These are phyloP conservation scores for Cheilosia impressa DNA, from an alignment of 2,888 invertebrate genomes.

Conservation along the genomic window DNA sequence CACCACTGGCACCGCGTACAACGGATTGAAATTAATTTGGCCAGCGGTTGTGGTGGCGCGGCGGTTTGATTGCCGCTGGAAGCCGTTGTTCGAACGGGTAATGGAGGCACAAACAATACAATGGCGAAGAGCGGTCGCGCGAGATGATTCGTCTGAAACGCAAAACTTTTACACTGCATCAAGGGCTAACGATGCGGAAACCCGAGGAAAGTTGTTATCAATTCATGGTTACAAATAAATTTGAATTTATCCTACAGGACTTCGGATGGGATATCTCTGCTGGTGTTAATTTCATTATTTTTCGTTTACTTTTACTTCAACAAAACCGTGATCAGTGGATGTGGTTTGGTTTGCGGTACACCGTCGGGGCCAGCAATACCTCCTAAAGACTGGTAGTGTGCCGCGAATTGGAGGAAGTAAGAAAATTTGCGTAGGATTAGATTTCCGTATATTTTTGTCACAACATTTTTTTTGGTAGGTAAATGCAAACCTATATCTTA, in stretches of 20 bases:
- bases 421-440: too few species aligned
- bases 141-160: constrained; percentile 77
- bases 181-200: constrained; percentile 83
- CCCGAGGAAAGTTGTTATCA: constrained; percentile 83
- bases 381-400: too few species aligned
- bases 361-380: too few species aligned
- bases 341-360: too few species aligned
- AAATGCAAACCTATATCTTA: too few species aligned
- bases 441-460: too few species aligned
- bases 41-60: neutral
- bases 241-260: constrained; percentile 80
- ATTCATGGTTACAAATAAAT: constrained; percentile 82
- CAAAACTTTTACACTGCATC: constrained; percentile 82
- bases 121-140: constrained; percentile 27
- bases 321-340: too few species aligned
- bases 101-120: constrained; percentile 17
- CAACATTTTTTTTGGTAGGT: too few species aligned
- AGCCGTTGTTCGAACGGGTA: neutral
- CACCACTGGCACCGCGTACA: constrained; percentile 8
- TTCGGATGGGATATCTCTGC: constrained; percentile 21
- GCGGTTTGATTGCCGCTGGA: neutral
- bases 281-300: constrained; percentile 56
- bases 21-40: constrained; percentile 52
- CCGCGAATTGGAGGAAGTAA: too few species aligned
- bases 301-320: too few species aligned